Evolutionary conservation across 2,113 vertebrate genomes (phyloP), one percentile per base, ranked within the genome.

Genomic region (Austrofundulus limnaeus): DNA sequence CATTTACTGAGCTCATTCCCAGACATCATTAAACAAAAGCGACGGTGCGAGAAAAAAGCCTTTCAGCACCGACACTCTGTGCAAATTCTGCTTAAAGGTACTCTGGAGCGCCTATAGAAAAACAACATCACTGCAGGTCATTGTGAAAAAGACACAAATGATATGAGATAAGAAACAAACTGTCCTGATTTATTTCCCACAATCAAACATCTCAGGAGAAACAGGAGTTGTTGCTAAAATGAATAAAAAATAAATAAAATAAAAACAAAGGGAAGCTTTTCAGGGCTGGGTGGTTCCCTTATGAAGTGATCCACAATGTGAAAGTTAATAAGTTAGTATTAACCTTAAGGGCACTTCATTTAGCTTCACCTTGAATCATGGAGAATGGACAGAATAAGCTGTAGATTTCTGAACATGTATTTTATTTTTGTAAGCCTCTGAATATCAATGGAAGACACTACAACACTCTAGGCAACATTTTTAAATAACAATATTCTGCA

Each of bases 51-150:
- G 25, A 24, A 53, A n/a, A 66, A 73, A 45, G 60, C 55, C 47
- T 74, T 71, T 61, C 37, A 61, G 59, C 64, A n/a, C 21, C n/a
- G 23, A 16, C 41, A 43, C 23, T n/a, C 37, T 72, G 28, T 37
- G 51, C 16, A 43, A 53, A 56, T 55, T 66, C 28, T 20, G 57
- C 37, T 37, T 34, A 11, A n/a, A 46, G 19, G 42, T 38, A 58
- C 39, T 52, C 23, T 15, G 28, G 37, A 21, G 39, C 43, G 37
- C 53, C 54, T 50, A 37, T 20, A 60, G 59, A 72, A 52, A 31
- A 37, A 56, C 24, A 52, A 61, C 34, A 43, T 58, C 17, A 61
- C 39, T 57, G 48, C 42, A 38, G 17, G 12, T 25, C 17, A 12
- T 46, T 49, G 56, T 49, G 31, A 57, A 63, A n/a, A 43, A 49